Evolutionary conservation across 2,797 vertebrate species (phyloP), one percentile per base, ranked within the genome.

Genomic region (Hydrolagus colliei): DNA sequence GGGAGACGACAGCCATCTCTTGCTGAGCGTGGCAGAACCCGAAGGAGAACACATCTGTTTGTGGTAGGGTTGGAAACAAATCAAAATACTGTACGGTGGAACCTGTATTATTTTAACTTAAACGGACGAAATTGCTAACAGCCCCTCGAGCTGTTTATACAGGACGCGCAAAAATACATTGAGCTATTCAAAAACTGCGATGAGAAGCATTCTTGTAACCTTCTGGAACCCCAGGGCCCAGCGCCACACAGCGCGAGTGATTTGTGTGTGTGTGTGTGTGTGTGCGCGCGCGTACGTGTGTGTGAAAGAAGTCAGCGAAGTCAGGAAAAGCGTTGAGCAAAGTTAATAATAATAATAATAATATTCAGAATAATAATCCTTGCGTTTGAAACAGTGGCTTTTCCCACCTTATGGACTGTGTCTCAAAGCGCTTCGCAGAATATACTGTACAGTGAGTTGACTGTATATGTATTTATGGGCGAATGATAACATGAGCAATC

Each of bases 71-170:
- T 84, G 65, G 79, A 84, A 84, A 52, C 63, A 52, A 84, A 82
- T 82, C 62, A 82, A 82, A 82, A 84, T 84, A 84, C 68, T 71
- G 27, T 9, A 84, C 27, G 27, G 27, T 27, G 27, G 41, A 84
- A 20, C 65, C 32, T 41, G 79, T 84, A 71, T 84, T 84, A 71
- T 84, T 84, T 84, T 71, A 84, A 18, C 32, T 52, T 52, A 84
- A 84, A 84, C 41, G 79, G 16, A 32, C 65, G 20, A 84, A 84
- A 84, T 84, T 84, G 27, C 65, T 68, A 84, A 18, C 79, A 84
- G 79, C 65, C 79, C 41, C 71, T 84, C 79, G 52, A 84, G 52
- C 10, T 84, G 65, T 84, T 84, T 68, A 67, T 84, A 35, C 79
- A 84, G 41, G 65, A 2, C 32, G 63, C 71, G 9, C 20, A 67